Base-by-base conservation (phyloP, 2,113 vertebrate genomes). In the Monopterus albus region DNA sequence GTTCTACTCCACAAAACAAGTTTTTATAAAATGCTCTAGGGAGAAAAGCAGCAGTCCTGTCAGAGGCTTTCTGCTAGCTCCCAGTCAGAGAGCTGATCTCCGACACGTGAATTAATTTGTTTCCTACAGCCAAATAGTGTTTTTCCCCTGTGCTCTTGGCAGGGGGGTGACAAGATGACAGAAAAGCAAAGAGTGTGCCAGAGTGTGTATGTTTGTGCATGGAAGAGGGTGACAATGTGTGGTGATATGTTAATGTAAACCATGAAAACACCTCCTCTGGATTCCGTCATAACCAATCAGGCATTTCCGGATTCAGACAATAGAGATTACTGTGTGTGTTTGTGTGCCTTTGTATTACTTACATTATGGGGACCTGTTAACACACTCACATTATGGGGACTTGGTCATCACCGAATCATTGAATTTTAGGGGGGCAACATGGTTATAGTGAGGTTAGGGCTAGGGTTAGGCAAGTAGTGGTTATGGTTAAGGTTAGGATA, bases 31-130 rank as follows among this genome's bases (percentile, higher is more conserved):
- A 78, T 70, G 59, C 86, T 81, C 82, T 12, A 3, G 69, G 82
- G 87, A 81, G 65, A 56, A 45, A 52, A 84, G 85, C 81, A 36
- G 61, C 79, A 7, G 17, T 10, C 42, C 70, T 85, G 81, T 89
- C 88, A 85, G 80, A 85, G 77, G 71, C 73, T 63, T 67, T 86
- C 65, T 73, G 75, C 79, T 53, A 3, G 64, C 72, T 88, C 74
- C 60, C 74, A 81, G 82, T 87, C 80, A 78, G 68, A 67, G 66
- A 71, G 76, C 72, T 84, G 84, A 88, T 82, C 82, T 78, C 81
- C 67, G 64, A 87, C 81, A 88, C 42, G 26, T 78, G 87, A 90
- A 91, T 89, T 91, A 78, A 91, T 91, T 91, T 89, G 82, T 91
- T 89, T 90, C 87, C 84, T 83, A 75, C 87, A 88, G 79, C 83